Percentiles rank a stretch among this genome's conserved stretches.
Conservation (phyloP, 2,797 vertebrate species). For the Enteromius anoplus region DNA sequence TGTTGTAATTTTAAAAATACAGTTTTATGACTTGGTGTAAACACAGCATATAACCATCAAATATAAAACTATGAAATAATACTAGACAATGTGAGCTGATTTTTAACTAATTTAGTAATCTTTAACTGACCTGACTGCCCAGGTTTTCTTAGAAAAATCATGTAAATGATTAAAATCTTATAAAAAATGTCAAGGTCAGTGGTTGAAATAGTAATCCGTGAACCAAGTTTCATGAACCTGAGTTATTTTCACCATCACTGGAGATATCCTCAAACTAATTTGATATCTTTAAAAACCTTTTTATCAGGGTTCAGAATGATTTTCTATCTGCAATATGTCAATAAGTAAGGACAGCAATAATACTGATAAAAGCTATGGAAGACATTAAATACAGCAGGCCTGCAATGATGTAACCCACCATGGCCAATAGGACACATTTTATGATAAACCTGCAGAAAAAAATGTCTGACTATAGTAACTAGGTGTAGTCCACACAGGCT, state of each 20-base stretch:
- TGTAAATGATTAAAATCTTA: background rate
- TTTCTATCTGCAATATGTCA: background rate
- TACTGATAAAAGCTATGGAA: background rate
- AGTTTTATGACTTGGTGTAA: background rate
- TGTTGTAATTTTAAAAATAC: background rate
- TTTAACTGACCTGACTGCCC: background rate
- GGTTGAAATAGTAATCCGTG: background rate
- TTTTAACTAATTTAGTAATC: background rate
- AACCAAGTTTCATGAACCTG: background rate
- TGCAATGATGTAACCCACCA: background rate
- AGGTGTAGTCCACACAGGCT: background rate
- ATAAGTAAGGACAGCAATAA: background rate
- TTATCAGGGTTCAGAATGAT: background rate
- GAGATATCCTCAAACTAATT: background rate
- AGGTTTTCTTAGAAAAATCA: background rate
- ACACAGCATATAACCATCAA: background rate
- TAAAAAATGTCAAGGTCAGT: background rate
- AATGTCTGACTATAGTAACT: background rate
- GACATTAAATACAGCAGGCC: background rate
- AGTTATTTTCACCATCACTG: background rate
- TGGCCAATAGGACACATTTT: background rate
- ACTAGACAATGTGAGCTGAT: background rate
- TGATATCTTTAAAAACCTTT: background rate
- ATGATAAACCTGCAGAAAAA: constrained; percentile 6
- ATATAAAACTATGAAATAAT: background rate